Percentiles rank a stretch among this genome's conserved stretches.
These are phyloP conservation scores for Exocentrus adspersus DNA, from an alignment of 2,888 invertebrate genomes.

Conservation along the genomic window DNA sequence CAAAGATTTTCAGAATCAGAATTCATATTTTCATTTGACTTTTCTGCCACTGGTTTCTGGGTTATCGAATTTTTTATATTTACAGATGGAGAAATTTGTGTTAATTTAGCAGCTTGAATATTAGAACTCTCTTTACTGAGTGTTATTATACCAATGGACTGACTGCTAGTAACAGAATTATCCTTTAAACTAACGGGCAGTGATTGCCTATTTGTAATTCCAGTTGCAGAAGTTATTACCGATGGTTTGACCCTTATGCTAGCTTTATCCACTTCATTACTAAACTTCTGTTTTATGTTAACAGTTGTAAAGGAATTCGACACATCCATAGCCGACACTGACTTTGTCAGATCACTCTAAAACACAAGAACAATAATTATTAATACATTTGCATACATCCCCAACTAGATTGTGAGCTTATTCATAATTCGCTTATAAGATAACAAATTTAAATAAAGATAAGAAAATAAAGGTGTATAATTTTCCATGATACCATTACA, in stretches of 20 bases:
- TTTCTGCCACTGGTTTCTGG: constrained; percentile 15
- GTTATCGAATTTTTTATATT: neutral
- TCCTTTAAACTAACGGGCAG: constrained; percentile 19
- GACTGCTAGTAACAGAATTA: constrained; percentile 29
- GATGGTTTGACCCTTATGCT: constrained; percentile 41
- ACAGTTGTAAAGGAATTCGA: constrained; percentile 26
- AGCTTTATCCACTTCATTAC: constrained; percentile 53
- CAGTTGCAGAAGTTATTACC: constrained; percentile 36
- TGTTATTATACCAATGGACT: constrained; percentile 2
- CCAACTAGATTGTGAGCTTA: no score
- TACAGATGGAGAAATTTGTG: neutral
- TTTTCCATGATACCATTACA: no score
- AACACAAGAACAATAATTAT: neutral
- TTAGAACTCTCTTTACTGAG: constrained; percentile 35
- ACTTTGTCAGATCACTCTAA: constrained; percentile 47
- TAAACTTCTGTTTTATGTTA: constrained; percentile 49
- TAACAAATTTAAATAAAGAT: no score
- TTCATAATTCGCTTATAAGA: no score
- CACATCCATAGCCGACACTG: constrained; percentile 43
- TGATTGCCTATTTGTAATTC: constrained; percentile 7
- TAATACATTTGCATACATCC: no score
- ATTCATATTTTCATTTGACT: constrained; percentile 20
- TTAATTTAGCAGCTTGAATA: constrained; percentile 47
- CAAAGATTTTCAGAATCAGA: constrained; percentile 3
- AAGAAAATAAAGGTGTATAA: no score